phyloP scores from a whole-genome alignment of 2,797 vertebrate species.

The Sebastes vulpes region DNA sequence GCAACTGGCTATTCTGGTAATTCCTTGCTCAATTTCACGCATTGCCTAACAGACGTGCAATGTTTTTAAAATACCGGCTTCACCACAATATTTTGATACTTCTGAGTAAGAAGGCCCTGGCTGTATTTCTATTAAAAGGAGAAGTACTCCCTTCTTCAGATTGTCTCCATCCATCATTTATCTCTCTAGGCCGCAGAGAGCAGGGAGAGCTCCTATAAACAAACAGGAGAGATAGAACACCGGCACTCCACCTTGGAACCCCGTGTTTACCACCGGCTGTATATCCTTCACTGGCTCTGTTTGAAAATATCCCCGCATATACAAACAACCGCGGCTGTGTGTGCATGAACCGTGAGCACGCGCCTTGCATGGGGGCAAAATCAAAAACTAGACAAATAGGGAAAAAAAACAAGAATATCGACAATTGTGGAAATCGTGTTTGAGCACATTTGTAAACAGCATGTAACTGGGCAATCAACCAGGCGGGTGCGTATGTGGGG shows the following conservation, averaged over 20 bases:
- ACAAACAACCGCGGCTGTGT: constrained; percentile 74
- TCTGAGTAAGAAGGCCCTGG: constrained; percentile 6
- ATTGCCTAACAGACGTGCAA: neutral
- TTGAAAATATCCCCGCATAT: constrained; percentile 78
- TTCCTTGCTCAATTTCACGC: neutral
- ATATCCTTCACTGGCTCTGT: constrained; percentile 77
- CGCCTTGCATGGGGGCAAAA: constrained; percentile 19
- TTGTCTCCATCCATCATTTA: constrained; percentile 64
- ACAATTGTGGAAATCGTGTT: constrained; percentile 56
- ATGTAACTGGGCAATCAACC: constrained; percentile 58
- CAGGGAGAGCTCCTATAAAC: constrained; percentile 72
- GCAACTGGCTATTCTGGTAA: constrained; percentile 10
- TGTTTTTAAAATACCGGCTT: constrained; percentile 7
- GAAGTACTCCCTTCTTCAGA: constrained; percentile 57
- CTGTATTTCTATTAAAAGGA: constrained; percentile 58
- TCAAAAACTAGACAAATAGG: constrained; percentile 30
- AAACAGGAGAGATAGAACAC: constrained; percentile 72
- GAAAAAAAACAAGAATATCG: constrained; percentile 22
- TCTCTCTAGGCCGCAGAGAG: constrained; percentile 46
- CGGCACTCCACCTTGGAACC: constrained; percentile 70
- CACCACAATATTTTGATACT: constrained; percentile 19
- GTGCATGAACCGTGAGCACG: constrained; percentile 35
- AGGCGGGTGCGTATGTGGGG: constrained; percentile 28
- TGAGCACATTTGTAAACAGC: constrained; percentile 70
- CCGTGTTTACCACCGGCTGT: constrained; percentile 79